Evolutionary conservation across 2,113 vertebrate species (phyloP), one percentile per base, ranked within the genome.

Genomic region (Nycticorax nycticorax): DNA sequence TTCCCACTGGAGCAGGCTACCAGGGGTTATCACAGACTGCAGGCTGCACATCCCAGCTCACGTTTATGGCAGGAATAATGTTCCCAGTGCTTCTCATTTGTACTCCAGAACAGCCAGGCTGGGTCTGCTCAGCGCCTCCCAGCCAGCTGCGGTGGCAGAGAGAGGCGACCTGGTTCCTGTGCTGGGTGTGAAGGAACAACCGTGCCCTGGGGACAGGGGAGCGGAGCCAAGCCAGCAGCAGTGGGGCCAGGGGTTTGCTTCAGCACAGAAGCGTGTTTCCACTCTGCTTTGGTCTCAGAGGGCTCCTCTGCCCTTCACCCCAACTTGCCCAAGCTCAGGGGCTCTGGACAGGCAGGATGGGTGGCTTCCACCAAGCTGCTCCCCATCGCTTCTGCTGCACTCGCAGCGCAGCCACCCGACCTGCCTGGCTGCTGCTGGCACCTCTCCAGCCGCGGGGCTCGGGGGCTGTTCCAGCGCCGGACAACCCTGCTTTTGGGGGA

Each of bases 161-260:
- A 22, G 35, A 9, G 21, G 53, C 69, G 26, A 5, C 37, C 60
- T 2, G 6, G 12, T 64, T 18, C 41, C 37, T 15, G 19, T 9
- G 20, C 27, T 9, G 47, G 22, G 19, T 28, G 12, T 18, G 7
- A 33, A 4, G 6, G 2, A 60, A 2, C 23, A 10, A 0, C n/a
- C 8, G 1, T 15, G 48, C 28, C 1, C 30, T 8, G 41, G 60
- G n/a, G 50, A 13, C 3, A 39, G 28, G 19, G n/a, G 12, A 28
- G 20, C 45, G 12, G 39, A 8, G 30, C 55, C 1, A 2, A n/a
- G 43, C 30, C 43, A 15, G 62, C 60, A 37, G 69, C 43, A 12
- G 5, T 1, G 12, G 12, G 33, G 62, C 45, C 5, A 2, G 53
- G 32, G 32, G 30, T 43, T 63, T 20, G 16, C 33, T 32, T 26